Percentiles rank a stretch among this genome's conserved stretches.
These are phyloP conservation scores for Setipinna tenuifilis DNA, from an alignment of 2,797 vertebrate species.

Conservation along the genomic window DNA sequence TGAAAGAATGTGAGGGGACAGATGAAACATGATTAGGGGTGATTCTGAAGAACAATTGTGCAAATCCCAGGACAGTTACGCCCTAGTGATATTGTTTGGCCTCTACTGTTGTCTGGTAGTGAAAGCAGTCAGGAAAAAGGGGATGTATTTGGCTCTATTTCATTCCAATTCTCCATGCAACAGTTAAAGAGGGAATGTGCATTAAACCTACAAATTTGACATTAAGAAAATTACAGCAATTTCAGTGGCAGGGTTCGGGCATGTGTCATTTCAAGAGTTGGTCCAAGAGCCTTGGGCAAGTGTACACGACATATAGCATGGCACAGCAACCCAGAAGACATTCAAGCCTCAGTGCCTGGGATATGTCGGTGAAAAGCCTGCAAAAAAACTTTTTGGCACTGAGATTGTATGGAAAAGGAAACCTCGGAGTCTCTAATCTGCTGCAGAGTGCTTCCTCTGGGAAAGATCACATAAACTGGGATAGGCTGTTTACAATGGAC, in stretches of 20 bases:
- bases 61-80: background rate
- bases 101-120: background rate
- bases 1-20: constrained; percentile 34
- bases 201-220: too few species aligned
- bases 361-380: background rate
- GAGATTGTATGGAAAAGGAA: background rate
- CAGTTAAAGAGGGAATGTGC: background rate
- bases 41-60: background rate
- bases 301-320: background rate
- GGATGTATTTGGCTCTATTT: background rate
- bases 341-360: background rate
- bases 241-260: background rate
- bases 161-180: background rate
- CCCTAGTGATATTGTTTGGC: background rate
- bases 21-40: background rate
- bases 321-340: background rate
- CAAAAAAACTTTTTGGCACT: constrained; percentile 8
- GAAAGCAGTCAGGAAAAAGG: background rate
- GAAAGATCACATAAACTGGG: background rate
- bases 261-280: background rate
- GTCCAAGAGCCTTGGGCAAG: background rate
- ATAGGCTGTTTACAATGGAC: background rate
- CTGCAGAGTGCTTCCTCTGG: background rate
- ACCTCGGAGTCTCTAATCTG: background rate
- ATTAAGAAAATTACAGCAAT: background rate